phyloP scores from a whole-genome alignment of 2,113 vertebrate species.

The Meriones unguiculatus region DNA sequence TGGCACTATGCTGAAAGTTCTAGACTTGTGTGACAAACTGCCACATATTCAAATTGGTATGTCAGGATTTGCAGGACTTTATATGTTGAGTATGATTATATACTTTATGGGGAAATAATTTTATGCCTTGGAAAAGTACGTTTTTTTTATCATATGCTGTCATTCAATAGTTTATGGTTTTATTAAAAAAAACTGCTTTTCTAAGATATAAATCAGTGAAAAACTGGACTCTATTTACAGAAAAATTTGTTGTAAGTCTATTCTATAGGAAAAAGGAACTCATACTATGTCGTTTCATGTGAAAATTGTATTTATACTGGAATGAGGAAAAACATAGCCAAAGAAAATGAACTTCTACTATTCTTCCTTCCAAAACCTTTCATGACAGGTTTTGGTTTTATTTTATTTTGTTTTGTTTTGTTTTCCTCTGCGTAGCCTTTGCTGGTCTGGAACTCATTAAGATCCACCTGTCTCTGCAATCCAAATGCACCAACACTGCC shows the following conservation, averaged over 20 bases:
- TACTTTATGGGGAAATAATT: conserved; percentile 43
- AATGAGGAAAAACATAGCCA: not conserved
- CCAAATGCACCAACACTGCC: too few species aligned
- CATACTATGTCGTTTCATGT: not conserved
- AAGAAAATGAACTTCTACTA: not conserved
- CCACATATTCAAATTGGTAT: conserved; percentile 11
- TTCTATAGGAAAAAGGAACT: conserved; percentile 20
- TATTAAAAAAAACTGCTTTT: not conserved
- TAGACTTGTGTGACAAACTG: not conserved
- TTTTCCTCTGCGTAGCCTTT: too few species aligned
- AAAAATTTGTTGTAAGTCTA: not conserved
- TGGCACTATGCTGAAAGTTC: not conserved
- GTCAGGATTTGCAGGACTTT: not conserved
- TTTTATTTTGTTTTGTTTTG: too few species aligned
- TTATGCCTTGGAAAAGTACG: conserved; percentile 3
- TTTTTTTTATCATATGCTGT: conserved; percentile 29
- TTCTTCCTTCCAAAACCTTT: not conserved
- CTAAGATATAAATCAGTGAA: not conserved
- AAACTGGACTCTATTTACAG: not conserved
- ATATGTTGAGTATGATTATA: not conserved
- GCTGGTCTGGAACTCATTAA: too few species aligned
- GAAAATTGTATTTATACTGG: not conserved
- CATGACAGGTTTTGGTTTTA: too few species aligned
- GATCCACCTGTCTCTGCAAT: too few species aligned
- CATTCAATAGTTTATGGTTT: conserved; percentile 3